Percentiles rank a stretch among this genome's conserved stretches.
Conservation (phyloP, 2,888 invertebrate genomes). For the Drosophila lutescens region DNA sequence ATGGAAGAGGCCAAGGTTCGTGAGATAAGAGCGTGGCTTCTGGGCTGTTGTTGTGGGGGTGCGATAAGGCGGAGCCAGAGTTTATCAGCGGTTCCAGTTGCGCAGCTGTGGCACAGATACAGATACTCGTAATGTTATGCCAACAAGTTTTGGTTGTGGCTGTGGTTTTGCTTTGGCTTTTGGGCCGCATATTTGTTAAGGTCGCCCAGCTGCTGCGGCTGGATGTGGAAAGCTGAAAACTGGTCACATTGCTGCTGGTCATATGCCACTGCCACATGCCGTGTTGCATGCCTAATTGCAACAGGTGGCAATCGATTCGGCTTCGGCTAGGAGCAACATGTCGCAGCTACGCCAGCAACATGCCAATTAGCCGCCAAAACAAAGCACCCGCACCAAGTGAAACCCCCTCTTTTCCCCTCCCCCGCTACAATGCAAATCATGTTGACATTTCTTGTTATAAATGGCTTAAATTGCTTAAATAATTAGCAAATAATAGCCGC, state of each 20-base stretch:
- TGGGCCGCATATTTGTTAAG: constrained; percentile 82
- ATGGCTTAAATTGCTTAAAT: constrained; percentile 46
- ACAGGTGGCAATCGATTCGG: constrained; percentile 61
- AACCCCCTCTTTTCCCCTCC: not conserved
- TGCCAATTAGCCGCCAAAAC: constrained; percentile 73
- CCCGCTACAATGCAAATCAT: constrained; percentile 31
- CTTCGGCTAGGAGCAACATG: constrained; percentile 53
- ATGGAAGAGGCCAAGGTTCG: constrained; percentile 73
- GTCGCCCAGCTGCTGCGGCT: constrained; percentile 78
- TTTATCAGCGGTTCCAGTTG: constrained; percentile 61
- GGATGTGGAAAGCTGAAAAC: constrained; percentile 25
- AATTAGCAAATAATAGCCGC: constrained; percentile 76
- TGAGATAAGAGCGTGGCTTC: constrained; percentile 71
- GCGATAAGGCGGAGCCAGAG: constrained; percentile 71
- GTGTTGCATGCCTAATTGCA: constrained; percentile 82
- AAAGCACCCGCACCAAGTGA: constrained; percentile 20
- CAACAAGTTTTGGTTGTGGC: constrained; percentile 48
- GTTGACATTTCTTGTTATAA: constrained; percentile 58
- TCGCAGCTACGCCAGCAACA: constrained; percentile 60
- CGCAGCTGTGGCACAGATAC: constrained; percentile 40
- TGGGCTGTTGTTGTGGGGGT: constrained; percentile 66
- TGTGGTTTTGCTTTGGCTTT: constrained; percentile 49
- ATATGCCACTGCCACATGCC: constrained; percentile 79
- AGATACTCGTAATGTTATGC: constrained; percentile 50
- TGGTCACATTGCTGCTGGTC: constrained; percentile 75